phyloP scores from a whole-genome alignment of 1,140 invertebrate species.

The Pogonomyrmex barbatus region DNA sequence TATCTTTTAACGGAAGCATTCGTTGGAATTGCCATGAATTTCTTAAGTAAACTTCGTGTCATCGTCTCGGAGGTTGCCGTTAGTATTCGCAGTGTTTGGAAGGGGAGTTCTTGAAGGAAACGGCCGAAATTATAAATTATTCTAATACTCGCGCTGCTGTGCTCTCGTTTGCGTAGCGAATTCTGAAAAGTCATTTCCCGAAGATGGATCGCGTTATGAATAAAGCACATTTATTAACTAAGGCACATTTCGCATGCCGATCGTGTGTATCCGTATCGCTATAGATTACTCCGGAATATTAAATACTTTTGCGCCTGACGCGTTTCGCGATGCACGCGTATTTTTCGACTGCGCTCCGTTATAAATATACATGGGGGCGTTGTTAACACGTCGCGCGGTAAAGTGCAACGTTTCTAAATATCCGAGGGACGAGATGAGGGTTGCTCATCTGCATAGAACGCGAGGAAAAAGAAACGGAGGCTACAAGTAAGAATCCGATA shows the following conservation, averaged over 20 bases:
- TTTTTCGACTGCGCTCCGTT: not conserved
- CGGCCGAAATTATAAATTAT: conserved; percentile 63
- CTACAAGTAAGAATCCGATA: conserved; percentile 1
- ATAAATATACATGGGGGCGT: not conserved
- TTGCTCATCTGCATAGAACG: conserved; percentile 18
- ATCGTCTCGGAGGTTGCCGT: conserved; percentile 44
- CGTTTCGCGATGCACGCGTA: not conserved
- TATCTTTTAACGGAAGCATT: not conserved
- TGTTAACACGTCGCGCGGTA: conserved; percentile 7
- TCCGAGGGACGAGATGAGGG: not conserved
- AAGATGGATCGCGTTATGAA: conserved; percentile 55
- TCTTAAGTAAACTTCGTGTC: conserved; percentile 33
- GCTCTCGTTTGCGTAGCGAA: conserved; percentile 22
- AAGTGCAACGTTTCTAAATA: conserved; percentile 44
- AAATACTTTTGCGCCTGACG: not conserved
- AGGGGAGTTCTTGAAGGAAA: not conserved
- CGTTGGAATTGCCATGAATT: conserved; percentile 7
- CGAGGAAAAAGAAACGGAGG: not conserved
- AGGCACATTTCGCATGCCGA: not conserved
- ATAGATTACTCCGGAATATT: not conserved
- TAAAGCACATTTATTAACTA: conserved; percentile 35
- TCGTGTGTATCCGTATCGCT: not conserved
- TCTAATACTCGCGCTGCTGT: not conserved
- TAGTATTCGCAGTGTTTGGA: not conserved
- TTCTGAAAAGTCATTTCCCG: not conserved